Evolutionary conservation across 2,797 vertebrate genomes (phyloP), one percentile per base, ranked within the genome.

Genomic region (Percopsis omiscomaycus): DNA sequence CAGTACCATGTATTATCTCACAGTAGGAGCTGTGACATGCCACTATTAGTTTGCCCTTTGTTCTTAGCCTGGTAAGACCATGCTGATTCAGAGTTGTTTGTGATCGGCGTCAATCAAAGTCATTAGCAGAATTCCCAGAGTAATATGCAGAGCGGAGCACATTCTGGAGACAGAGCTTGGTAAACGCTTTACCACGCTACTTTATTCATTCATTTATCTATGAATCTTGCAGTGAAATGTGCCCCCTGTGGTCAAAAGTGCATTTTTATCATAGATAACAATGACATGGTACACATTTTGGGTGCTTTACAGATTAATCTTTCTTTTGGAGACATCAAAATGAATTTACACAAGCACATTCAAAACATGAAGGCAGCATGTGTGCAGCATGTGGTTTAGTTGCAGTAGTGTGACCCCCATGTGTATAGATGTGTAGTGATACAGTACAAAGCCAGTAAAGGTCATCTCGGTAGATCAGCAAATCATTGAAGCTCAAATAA

Each of bases 391-490:
- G 22, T 15, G 9, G n/a, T 22, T 3, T 2, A 3, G 49, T 53
- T 53, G 22, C 11, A 54, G 12, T 54, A 12, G 9, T 4, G 22
- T 54, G 10, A 28, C 28, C 12, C 52, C 27, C 12, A 5, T 30
- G 28, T 54, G 27, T 54, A 29, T 2, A 54, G 10, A 30, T 54
- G 52, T 29, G 12, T 54, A 49, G 12, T 59, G 58, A 59, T 49
- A 5, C 22, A 59, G 27, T 15, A 28, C 28, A 49, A 46, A 49
- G 46, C 58, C 28, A 30, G 27, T 29, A 27, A 59, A 59, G 58
- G 58, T 59, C 58, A 49, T 8, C 46, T 59, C 28, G 16, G 47
- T 9, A 49, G 45, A 59, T 48, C 46, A 54, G 46, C 28, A 14
- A 49, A 28, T 30, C 58, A 48, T 30, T 49, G 58, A 59, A 59